A percentile compares a stretch with the other conserved stretches of the same genome.
phyloP scores from a whole-genome alignment of 2,888 invertebrate genomes.

The Allophyes oxyacanthae region DNA sequence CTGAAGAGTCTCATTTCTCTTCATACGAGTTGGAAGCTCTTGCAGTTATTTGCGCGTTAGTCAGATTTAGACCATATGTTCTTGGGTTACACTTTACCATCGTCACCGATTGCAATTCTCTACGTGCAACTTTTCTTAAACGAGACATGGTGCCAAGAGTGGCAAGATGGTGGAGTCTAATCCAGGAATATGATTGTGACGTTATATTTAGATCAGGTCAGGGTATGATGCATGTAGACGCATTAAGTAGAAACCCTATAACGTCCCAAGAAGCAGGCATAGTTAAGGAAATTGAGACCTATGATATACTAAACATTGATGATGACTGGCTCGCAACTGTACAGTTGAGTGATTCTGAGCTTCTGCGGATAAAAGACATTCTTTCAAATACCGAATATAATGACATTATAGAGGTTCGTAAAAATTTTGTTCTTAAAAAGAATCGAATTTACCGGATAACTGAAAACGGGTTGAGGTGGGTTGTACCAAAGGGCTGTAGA shows the following conservation, averaged over 20 bases:
- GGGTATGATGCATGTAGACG: constrained; percentile 42
- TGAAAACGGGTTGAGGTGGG: constrained; percentile 17
- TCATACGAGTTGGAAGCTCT: constrained; percentile 10
- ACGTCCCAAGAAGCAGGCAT: neutral
- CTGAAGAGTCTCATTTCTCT: constrained; percentile 12
- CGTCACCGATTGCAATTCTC: constrained; percentile 31
- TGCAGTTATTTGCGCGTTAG: constrained; percentile 13
- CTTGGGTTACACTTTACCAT: constrained; percentile 20
- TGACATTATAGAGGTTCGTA: constrained; percentile 1
- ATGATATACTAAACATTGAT: neutral
- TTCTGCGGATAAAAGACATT: constrained; percentile 4
- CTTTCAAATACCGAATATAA: neutral
- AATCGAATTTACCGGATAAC: constrained; percentile 9
- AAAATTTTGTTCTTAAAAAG: constrained; percentile 1
- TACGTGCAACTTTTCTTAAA: constrained; percentile 22
- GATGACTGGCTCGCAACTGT: constrained; percentile 6
- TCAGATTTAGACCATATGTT: constrained; percentile 13
- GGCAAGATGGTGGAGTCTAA: constrained; percentile 39
- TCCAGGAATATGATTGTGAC: constrained; percentile 40
- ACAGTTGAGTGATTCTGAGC: constrained; percentile 4
- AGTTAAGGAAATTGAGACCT: constrained; percentile 3
- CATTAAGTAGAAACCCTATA: constrained; percentile 15
- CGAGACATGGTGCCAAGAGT: constrained; percentile 40
- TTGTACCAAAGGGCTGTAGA: constrained; percentile 25
- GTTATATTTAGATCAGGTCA: constrained; percentile 26